A percentile compares a stretch with the other conserved stretches of the same genome.
phyloP scores from a whole-genome alignment of 1,140 invertebrate genomes.

The Chironomus striatipennis region DNA sequence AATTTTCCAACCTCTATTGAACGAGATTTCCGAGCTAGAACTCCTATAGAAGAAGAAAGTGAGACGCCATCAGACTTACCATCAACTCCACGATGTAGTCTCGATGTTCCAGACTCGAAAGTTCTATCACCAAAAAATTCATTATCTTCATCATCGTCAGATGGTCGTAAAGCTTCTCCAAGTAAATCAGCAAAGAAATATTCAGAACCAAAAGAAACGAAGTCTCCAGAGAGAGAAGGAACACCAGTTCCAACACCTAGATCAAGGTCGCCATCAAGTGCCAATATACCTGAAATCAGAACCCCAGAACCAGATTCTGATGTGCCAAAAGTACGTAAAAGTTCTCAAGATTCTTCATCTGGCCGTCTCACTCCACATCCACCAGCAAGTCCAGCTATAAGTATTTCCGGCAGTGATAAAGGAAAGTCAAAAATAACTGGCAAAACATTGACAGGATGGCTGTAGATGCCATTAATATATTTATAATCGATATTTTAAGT shows the following conservation, averaged over 20 bases:
- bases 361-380: slow-evolving; percentile 22
- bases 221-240: neutral
- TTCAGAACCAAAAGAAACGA: neutral
- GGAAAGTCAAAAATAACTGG: slow-evolving; percentile 60
- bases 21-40: slow-evolving; percentile 41
- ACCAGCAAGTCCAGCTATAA: slow-evolving; percentile 31
- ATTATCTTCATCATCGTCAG: slow-evolving; percentile 31
- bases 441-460: slow-evolving; percentile 56
- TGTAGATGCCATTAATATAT: slow-evolving; percentile 38
- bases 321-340: neutral
- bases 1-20: neutral
- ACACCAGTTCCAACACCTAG: neutral
- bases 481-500: neutral
- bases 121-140: slow-evolving; percentile 31
- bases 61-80: slow-evolving; percentile 34
- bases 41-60: slow-evolving; percentile 43
- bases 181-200: too few species aligned
- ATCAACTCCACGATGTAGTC: slow-evolving; percentile 30
- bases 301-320: neutral
- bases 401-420: slow-evolving; percentile 41
- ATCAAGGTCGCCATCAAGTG: neutral
- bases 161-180: slow-evolving; percentile 25
- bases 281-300: neutral
- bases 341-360: neutral
- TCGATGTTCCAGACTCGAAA: slow-evolving; percentile 30